A percentile compares a stretch with the other conserved stretches of the same genome.
Conservation (phyloP, 2,888 invertebrate genomes). For the Pyralis farinalis region DNA sequence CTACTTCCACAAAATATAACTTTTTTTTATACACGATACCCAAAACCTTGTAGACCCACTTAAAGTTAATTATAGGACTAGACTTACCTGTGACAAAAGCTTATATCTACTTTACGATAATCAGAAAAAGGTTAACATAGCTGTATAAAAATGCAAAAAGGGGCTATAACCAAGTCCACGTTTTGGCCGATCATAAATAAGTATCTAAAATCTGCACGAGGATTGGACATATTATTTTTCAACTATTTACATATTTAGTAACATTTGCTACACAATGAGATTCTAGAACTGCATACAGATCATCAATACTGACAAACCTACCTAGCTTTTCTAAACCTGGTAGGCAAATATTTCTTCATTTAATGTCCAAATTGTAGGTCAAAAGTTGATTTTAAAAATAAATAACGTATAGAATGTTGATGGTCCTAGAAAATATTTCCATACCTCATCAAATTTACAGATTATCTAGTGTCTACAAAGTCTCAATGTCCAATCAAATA, state of each 20-base stretch:
- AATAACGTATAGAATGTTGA: no score
- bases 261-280: no score
- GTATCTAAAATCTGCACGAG: neutral
- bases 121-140: slow-evolving; percentile 9
- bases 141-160: slow-evolving; percentile 34
- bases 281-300: no score
- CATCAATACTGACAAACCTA: neutral
- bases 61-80: slow-evolving; percentile 27
- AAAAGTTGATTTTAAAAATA: no score
- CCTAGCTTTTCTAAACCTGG: slow-evolving; percentile 4
- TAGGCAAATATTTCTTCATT: no score
- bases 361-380: no score
- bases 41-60: slow-evolving; percentile 33
- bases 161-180: slow-evolving; percentile 4
- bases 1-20: no score
- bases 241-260: no score
- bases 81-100: slow-evolving; percentile 21
- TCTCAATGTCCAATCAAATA: no score
- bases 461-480: no score
- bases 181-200: neutral
- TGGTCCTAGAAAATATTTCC: no score
- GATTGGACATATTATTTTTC: neutral
- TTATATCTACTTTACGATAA: slow-evolving; percentile 14
- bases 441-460: no score
- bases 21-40: slow-evolving; percentile 8